Percentiles rank a stretch among this genome's conserved stretches.
phyloP scores from a whole-genome alignment of 1,140 invertebrate species.

The Aplysia californica region DNA sequence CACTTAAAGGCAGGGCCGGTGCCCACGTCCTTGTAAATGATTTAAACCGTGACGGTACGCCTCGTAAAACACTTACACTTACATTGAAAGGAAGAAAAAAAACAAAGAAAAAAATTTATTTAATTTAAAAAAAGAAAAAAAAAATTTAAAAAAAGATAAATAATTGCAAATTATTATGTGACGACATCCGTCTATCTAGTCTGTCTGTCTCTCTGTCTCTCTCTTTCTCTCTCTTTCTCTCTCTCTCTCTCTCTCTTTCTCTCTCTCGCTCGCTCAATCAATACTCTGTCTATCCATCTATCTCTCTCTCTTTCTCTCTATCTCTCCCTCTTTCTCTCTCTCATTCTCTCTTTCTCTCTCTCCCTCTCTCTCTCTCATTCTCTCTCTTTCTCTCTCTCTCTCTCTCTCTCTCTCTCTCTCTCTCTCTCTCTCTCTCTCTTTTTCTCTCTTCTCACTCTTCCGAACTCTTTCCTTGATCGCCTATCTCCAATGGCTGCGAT shows the following conservation, averaged over 20 bases:
- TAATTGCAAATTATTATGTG: no score
- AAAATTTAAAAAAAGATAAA: no score
- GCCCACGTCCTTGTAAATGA: no score
- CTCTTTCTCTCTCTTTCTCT: neutral
- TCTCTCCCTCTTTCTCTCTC: neutral
- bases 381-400: neutral
- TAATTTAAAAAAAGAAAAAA: no score
- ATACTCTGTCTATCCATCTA: neutral
- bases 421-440: neutral
- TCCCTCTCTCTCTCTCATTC: neutral
- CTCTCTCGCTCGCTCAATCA: neutral
- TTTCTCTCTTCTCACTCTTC: neutral
- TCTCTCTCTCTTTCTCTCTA: neutral
- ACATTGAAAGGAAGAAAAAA: no score
- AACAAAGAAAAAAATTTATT: no score
- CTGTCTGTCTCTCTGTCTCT: neutral
- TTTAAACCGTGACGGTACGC: no score
- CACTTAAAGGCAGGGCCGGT: no score
- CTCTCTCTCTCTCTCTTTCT: neutral
- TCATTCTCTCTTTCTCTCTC: neutral
- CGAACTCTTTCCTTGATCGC: neutral
- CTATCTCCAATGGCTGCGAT: no score
- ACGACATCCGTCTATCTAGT: neutral
- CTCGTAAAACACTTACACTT: no score
- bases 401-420: neutral